These are phyloP conservation scores for Bucorvus abyssinicus DNA, from an alignment of 2,797 vertebrate genomes.

Conservation along the genomic window DNA sequence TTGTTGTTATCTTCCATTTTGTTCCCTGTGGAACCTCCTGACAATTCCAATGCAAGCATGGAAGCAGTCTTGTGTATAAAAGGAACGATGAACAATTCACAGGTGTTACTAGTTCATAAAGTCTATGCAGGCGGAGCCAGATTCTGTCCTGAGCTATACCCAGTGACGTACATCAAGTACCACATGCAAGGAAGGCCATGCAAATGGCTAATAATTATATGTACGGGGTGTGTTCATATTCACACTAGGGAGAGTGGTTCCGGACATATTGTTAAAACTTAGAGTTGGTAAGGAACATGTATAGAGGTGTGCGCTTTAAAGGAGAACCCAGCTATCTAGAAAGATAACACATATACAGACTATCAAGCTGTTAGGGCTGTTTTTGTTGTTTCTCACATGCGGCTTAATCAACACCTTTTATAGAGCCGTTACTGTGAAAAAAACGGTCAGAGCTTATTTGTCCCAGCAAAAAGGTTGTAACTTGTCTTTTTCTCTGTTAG, in stretches of 20 bases:
- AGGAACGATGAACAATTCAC: not conserved
- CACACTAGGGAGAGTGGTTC: not conserved
- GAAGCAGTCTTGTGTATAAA: not conserved
- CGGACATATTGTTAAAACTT: not conserved
- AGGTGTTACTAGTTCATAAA: not conserved
- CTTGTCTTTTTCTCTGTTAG: not conserved
- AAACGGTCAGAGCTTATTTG: not conserved
- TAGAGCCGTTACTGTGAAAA: not conserved
- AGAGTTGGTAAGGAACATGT: not conserved
- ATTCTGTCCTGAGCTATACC: not conserved
- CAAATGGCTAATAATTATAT: not conserved
- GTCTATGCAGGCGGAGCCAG: not conserved
- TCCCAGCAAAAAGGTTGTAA: not conserved
- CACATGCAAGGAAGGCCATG: not conserved
- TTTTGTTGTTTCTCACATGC: not conserved
- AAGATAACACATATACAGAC: not conserved
- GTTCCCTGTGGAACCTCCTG: not conserved
- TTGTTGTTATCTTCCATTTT: not conserved
- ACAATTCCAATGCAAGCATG: not conserved
- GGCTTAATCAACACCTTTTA: not conserved
- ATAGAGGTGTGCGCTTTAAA: not conserved
- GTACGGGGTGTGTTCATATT: not conserved
- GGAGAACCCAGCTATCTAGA: not conserved
- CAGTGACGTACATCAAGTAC: not conserved
- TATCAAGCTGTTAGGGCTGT: not conserved